Evolutionary conservation across 2,888 invertebrate species (phyloP).

Genomic region (Eupithecia centaureata): DNA sequence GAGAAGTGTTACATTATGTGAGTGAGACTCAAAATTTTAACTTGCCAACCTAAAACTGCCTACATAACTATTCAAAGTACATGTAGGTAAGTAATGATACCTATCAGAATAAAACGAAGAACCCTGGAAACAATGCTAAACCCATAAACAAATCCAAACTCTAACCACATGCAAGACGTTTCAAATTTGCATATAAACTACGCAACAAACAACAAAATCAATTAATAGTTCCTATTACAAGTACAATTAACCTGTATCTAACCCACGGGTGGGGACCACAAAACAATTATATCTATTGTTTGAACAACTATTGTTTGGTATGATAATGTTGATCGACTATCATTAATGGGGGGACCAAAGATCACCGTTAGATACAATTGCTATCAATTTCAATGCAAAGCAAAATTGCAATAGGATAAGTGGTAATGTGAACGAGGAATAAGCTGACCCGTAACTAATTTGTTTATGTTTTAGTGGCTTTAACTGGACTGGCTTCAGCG

Average conservation of each 20-base stretch:
- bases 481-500: neutral
- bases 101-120: neutral
- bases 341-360: slow-evolving; percentile 38
- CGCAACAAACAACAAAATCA: slow-evolving; percentile 64
- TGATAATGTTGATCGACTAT: slow-evolving; percentile 54
- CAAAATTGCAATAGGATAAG: neutral
- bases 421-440: neutral
- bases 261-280: slow-evolving; percentile 40
- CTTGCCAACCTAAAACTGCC: neutral
- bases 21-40: neutral
- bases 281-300: slow-evolving; percentile 65
- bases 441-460: neutral
- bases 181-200: slow-evolving; percentile 44
- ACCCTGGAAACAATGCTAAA: slow-evolving; percentile 6
- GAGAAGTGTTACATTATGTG: neutral
- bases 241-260: slow-evolving; percentile 47
- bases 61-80: neutral
- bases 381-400: slow-evolving; percentile 33
- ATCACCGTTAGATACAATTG: slow-evolving; percentile 39
- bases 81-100: neutral
- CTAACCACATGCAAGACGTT: slow-evolving; percentile 25
- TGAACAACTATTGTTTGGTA: slow-evolving; percentile 55
- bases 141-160: slow-evolving; percentile 15
- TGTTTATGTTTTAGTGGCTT: neutral
- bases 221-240: slow-evolving; percentile 70